Base-by-base conservation (phyloP, 2,888 invertebrate species). In the Cephus sareptanus region DNA sequence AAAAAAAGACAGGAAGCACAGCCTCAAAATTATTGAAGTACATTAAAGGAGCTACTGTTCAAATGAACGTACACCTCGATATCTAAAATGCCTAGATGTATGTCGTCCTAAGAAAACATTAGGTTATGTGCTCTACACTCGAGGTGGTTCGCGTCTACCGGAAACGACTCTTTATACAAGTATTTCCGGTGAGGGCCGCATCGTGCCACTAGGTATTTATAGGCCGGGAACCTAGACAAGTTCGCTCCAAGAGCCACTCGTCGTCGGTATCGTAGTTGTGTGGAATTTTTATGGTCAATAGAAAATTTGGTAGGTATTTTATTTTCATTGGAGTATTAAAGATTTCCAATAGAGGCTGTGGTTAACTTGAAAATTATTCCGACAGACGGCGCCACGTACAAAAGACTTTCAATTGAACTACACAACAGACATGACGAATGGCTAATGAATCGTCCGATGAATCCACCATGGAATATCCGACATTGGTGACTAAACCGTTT, bases 121-220 rank as follows among this genome's bases (percentile, higher is more conserved):
- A 4, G 34, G 12, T 12, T 71, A 71, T 71, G 34, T 71, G 71
- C 71, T 34, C 71, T 71, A 0, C 33, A 31, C 31, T 71, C 71
- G 71, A 71, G 13, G 71, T 34, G 34, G 71, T 34, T 34, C 31
- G 71, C 33, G 31, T 34, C 33, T 71, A 74, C 74, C 23, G 74
- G 74, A 74, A 74, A 34, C 34, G 34, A 23, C 74, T 74, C 74
- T 74, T 74, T 74, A 74, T 33, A 74, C 74, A 37, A 74, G 74
- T 74, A 74, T 74, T 74, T 74, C 74, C 74, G 74, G 74, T 30
- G 74, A 37, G 74, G 34, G 34, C 33, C 74, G 34, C 74, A 34
- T 13, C 74, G 74, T 30, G 74, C 30, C 74, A 35, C 35, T 74
- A 23, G 74, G 35, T 35, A 74, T 74, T 34, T 74, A 74, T 34